These are phyloP conservation scores for Spinus olivaceus DNA, from an alignment of 2,797 vertebrate species.

Conservation along the genomic window DNA sequence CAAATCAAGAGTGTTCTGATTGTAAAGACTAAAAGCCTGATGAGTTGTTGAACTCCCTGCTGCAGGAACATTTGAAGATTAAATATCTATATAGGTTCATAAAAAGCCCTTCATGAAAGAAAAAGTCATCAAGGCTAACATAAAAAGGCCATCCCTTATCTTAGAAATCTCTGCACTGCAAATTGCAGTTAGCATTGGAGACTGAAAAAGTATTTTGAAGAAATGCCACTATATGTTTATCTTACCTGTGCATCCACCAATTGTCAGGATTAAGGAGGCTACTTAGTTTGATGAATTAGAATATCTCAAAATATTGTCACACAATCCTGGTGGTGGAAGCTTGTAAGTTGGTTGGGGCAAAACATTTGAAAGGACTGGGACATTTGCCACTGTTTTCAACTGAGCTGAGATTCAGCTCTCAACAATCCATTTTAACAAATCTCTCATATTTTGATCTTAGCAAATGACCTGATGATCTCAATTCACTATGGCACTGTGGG, in stretches of 20 bases:
- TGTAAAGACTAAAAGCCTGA: not conserved
- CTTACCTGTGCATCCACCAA: not conserved
- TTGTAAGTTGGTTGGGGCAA: not conserved
- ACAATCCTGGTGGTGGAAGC: not conserved
- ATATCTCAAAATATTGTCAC: not conserved
- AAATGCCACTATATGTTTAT: not conserved
- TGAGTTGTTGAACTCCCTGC: conserved; percentile 16
- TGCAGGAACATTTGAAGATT: not conserved
- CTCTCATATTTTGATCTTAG: not conserved
- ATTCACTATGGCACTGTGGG: not conserved
- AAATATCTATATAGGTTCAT: not conserved
- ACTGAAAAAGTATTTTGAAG: not conserved
- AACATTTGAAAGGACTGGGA: not conserved
- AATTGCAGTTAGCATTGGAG: not conserved
- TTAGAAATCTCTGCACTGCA: not conserved
- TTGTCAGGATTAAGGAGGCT: not conserved
- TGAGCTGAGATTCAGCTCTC: not conserved
- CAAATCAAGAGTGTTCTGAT: not conserved
- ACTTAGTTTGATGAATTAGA: not conserved
- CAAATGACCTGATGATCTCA: not conserved
- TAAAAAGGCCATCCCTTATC: not conserved
- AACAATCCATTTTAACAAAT: not conserved
- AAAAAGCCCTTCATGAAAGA: not conserved
- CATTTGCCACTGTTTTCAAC: not conserved
- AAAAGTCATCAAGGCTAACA: not conserved